Percentiles rank a stretch among this genome's conserved stretches.
phyloP scores from a whole-genome alignment of 2,113 vertebrate genomes.

The Shinisaurus crocodilurus region DNA sequence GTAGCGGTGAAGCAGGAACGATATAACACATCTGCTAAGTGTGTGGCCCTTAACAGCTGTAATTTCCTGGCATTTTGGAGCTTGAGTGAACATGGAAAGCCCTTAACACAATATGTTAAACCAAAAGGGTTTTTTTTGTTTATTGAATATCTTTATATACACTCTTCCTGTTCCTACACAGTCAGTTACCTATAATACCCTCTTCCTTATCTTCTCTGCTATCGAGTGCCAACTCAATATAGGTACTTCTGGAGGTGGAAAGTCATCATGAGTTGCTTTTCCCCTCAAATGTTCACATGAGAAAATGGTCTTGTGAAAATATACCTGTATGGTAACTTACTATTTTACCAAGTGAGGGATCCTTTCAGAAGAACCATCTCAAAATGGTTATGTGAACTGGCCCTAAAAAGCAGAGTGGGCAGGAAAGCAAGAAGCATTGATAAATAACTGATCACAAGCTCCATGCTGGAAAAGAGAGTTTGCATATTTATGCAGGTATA shows the following conservation, averaged over 20 bases:
- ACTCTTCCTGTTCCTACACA: not conserved
- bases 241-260: not conserved
- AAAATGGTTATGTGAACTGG: not conserved
- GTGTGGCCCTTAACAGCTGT: too few species aligned
- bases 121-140: too few species aligned
- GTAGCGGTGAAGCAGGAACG: too few species aligned
- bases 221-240: not conserved
- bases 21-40: too few species aligned
- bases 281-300: not conserved
- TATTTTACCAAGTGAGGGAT: not conserved
- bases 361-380: not conserved
- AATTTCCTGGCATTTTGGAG: too few species aligned
- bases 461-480: not conserved
- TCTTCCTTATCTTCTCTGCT: fast-evolving
- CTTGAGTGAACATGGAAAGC: too few species aligned
- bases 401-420: not conserved
- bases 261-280: not conserved
- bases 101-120: too few species aligned
- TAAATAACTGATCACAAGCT: not conserved
- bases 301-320: not conserved
- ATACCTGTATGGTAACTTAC: not conserved
- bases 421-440: not conserved
- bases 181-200: not conserved
- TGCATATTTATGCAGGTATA: not conserved
- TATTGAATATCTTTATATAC: not conserved